Conservation (phyloP, 2,888 invertebrate genomes). For the Brassicogethes aeneus region DNA sequence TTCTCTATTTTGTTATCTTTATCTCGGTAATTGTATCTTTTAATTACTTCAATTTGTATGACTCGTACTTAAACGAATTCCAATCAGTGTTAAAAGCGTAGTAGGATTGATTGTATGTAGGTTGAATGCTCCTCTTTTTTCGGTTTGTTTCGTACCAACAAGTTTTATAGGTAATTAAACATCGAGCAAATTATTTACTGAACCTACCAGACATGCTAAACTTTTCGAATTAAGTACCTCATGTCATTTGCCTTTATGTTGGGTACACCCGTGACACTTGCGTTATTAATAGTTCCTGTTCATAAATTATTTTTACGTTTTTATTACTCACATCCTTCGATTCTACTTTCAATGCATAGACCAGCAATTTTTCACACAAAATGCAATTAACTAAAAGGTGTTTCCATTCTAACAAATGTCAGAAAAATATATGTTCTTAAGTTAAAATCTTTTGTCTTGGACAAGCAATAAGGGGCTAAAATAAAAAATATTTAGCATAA, state of each 20-base stretch:
- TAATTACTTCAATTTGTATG: constrained; percentile 20
- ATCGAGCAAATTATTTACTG: background rate
- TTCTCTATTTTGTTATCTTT: constrained; percentile 20
- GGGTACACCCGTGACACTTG: background rate
- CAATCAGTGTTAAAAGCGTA: constrained; percentile 1
- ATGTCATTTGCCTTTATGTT: background rate
- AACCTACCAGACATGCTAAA: background rate
- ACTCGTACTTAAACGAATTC: background rate
- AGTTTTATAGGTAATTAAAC: constrained; percentile 1
- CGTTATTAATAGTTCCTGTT: background rate
- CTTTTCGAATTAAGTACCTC: background rate
- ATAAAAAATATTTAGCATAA: too few species aligned
- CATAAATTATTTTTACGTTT: background rate
- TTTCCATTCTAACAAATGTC: too few species aligned
- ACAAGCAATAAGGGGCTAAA: too few species aligned
- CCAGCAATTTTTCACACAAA: too few species aligned
- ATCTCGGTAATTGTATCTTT: constrained; percentile 24
- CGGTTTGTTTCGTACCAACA: background rate
- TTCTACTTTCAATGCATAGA: background rate
- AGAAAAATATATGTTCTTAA: too few species aligned
- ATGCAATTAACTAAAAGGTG: too few species aligned
- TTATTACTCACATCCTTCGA: background rate
- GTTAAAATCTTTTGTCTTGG: too few species aligned
- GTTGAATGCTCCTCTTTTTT: background rate
- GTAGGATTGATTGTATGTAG: background rate